Evolutionary conservation across 2,113 vertebrate genomes (phyloP).

Genomic region (Dromaius novaehollandiae): DNA sequence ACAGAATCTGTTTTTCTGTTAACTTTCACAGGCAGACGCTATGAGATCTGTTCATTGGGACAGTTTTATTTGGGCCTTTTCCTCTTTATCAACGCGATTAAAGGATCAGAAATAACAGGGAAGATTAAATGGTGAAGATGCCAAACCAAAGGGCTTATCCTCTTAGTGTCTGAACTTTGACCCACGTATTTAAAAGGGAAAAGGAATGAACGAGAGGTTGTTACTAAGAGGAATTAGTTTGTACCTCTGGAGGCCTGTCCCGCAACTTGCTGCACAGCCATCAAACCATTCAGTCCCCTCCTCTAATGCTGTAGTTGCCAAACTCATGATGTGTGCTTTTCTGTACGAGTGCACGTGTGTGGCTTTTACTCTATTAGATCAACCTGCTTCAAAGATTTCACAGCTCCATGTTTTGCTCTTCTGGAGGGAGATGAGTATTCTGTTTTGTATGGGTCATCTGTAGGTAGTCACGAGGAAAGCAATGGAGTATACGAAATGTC

Average conservation of each 20-base stretch:
- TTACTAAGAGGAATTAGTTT: conserved; percentile 46
- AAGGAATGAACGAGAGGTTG: conserved; percentile 41
- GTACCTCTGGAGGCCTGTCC: conserved; percentile 2
- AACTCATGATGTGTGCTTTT: not conserved
- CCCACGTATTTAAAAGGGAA: conserved; percentile 44
- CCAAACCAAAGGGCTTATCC: conserved; percentile 71
- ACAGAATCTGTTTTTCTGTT: not conserved
- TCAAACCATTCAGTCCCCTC: not conserved
- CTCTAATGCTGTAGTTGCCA: not conserved
- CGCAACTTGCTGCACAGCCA: not conserved
- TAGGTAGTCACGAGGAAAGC: not conserved
- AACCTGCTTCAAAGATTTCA: not conserved
- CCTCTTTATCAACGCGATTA: conserved; percentile 73
- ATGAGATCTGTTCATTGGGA: conserved; percentile 12
- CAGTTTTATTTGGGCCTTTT: conserved; percentile 54
- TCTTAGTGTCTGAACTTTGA: conserved; percentile 72
- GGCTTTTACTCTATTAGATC: not conserved
- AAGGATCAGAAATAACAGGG: conserved; percentile 79
- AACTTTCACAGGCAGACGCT: not conserved
- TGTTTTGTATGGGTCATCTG: not conserved
- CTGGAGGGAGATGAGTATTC: not conserved
- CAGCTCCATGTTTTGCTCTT: not conserved
- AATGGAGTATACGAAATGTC: not conserved
- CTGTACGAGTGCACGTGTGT: not conserved
- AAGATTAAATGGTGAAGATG: conserved; percentile 77